These are phyloP conservation scores for Balaeniceps rex DNA, from an alignment of 2,113 vertebrate species.

Conservation along the genomic window DNA sequence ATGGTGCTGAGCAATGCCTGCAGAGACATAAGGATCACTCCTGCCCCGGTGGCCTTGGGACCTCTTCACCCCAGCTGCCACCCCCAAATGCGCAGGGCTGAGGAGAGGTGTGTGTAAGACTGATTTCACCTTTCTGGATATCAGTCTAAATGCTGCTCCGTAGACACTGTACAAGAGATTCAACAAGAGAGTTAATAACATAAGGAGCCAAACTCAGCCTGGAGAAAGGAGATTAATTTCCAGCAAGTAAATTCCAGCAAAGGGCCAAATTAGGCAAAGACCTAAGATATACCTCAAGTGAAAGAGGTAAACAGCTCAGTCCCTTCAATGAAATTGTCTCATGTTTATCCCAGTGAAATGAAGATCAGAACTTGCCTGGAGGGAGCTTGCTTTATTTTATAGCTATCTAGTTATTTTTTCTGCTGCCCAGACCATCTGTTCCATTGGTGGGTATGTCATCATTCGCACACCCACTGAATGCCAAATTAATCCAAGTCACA, in stretches of 20 bases:
- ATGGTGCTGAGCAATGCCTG: background rate
- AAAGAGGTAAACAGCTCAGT: background rate
- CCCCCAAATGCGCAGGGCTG: background rate
- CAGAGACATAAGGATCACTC: background rate
- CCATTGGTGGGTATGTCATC: conserved; percentile 44
- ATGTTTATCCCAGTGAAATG: background rate
- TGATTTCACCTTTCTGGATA: background rate
- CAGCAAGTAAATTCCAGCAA: background rate
- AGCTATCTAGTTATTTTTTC: conserved; percentile 47
- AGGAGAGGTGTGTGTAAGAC: background rate
- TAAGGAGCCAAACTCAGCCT: background rate
- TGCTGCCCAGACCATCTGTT: conserved; percentile 59
- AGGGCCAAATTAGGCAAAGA: background rate
- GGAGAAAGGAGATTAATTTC: background rate
- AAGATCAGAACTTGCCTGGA: background rate
- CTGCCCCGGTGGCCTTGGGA: accelerated
- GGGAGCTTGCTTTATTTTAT: conserved; percentile 24
- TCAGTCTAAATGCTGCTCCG: background rate
- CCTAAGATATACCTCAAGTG: background rate
- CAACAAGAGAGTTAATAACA: background rate
- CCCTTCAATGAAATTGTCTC: background rate
- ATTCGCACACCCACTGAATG: conserved; percentile 56
- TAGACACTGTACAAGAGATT: background rate
- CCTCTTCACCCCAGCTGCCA: background rate
- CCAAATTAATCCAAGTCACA: conserved; percentile 64